A percentile compares a stretch with the other conserved stretches of the same genome.
These are phyloP conservation scores for Littorina saxatilis DNA, from an alignment of 1,140 invertebrate genomes.

Conservation along the genomic window DNA sequence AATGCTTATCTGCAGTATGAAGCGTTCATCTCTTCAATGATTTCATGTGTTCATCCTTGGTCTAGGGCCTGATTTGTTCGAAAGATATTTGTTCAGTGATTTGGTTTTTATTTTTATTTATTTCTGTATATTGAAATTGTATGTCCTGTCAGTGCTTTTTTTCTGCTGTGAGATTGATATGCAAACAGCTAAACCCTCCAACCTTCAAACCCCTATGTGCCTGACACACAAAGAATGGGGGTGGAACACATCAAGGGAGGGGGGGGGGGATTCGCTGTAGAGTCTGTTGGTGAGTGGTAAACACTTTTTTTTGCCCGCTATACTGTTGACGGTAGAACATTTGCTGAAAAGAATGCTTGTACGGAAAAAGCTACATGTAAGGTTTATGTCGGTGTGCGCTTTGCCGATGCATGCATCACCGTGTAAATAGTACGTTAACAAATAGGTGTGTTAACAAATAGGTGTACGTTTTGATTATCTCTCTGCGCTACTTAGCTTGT, in stretches of 20 bases:
- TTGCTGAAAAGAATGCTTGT: no score
- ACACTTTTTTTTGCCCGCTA: not conserved
- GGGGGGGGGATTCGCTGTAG: not conserved
- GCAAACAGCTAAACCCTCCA: slow-evolving; percentile 12
- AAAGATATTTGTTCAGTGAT: not conserved
- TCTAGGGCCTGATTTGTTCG: not conserved
- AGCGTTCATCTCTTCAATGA: not conserved
- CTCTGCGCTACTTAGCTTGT: no score
- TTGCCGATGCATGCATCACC: no score
- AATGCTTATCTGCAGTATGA: not conserved
- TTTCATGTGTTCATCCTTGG: not conserved
- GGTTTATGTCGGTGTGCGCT: no score
- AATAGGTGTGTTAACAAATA: no score
- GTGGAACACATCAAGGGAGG: not conserved
- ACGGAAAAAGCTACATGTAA: no score
- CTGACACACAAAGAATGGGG: not conserved
- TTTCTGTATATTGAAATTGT: not conserved
- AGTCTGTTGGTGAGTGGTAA: not conserved
- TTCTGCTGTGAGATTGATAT: not conserved
- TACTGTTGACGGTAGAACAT: no score
- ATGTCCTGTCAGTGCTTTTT: not conserved
- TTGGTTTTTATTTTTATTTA: not conserved
- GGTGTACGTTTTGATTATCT: no score
- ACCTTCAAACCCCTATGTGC: not conserved
- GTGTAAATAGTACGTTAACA: no score